Conservation (phyloP, 2,888 invertebrate genomes). For the Listrodromus nycthemerus region DNA sequence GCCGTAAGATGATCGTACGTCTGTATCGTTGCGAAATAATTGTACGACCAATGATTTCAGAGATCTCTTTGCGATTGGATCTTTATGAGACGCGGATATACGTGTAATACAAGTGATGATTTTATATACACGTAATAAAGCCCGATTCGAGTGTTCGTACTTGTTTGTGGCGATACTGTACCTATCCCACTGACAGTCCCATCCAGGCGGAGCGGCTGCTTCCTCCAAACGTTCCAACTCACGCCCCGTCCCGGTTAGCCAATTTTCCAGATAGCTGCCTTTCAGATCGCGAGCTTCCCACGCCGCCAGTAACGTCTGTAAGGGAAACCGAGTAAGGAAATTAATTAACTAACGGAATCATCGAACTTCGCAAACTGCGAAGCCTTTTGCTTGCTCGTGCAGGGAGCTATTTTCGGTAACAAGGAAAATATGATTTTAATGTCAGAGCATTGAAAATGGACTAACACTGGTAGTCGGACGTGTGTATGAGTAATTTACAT, state of each 20-base stretch:
- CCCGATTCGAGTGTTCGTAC: constrained; percentile 55
- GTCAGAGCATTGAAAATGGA: too few species aligned
- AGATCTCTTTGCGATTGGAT: constrained; percentile 2
- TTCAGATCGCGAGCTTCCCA: constrained; percentile 87
- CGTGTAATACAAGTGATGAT: constrained; percentile 33
- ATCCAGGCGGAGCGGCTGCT: constrained; percentile 88
- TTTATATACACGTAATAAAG: constrained; percentile 42
- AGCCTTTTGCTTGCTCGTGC: too few species aligned
- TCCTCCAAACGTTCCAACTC: constrained; percentile 88
- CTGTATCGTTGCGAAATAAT: constrained; percentile 20
- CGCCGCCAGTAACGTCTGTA: constrained; percentile 88
- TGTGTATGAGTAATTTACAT: too few species aligned
- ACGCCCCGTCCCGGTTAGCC: constrained; percentile 87
- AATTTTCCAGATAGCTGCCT: constrained; percentile 86
- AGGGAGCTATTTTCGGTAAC: too few species aligned
- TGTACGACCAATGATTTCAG: neutral
- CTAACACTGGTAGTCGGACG: too few species aligned
- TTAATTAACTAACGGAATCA: neutral
- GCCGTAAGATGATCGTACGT: constrained; percentile 7
- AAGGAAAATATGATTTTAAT: too few species aligned
- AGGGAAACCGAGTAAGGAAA: constrained; percentile 55
- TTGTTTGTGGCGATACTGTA: constrained; percentile 85
- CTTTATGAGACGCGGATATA: constrained; percentile 33
- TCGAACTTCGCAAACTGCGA: neutral
- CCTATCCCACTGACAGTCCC: constrained; percentile 92